These are phyloP conservation scores for Narcine bancroftii DNA, from an alignment of 2,113 vertebrate species.

Conservation along the genomic window DNA sequence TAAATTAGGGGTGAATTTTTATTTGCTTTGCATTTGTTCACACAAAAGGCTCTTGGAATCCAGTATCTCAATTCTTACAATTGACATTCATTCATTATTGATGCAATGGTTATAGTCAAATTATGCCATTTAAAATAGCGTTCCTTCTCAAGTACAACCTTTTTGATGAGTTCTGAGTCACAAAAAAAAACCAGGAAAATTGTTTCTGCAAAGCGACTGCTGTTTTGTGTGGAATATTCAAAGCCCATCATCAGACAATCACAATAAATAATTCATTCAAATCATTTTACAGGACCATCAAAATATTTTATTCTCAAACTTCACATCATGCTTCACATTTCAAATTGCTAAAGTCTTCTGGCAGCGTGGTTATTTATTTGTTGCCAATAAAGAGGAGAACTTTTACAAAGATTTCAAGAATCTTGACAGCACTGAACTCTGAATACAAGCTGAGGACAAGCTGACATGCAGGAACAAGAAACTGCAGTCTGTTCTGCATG, in stretches of 20 bases:
- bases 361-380: background rate
- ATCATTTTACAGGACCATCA: background rate
- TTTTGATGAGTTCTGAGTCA: background rate
- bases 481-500: background rate
- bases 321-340: background rate
- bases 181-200: background rate
- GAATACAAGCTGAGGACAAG: background rate
- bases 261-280: background rate
- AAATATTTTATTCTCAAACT: background rate
- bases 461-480: background rate
- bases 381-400: background rate
- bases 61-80: background rate
- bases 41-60: background rate
- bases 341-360: background rate
- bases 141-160: background rate
- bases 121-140: background rate
- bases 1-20: background rate
- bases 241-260: background rate
- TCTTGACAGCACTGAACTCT: background rate
- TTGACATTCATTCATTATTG: background rate
- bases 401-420: background rate
- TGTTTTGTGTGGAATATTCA: background rate
- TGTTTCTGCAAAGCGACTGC: background rate
- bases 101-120: background rate
- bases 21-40: background rate